Percentiles rank a stretch among this genome's conserved stretches.
These are phyloP conservation scores for Bagarius yarrelli DNA, from an alignment of 2,113 vertebrate species.

Conservation along the genomic window DNA sequence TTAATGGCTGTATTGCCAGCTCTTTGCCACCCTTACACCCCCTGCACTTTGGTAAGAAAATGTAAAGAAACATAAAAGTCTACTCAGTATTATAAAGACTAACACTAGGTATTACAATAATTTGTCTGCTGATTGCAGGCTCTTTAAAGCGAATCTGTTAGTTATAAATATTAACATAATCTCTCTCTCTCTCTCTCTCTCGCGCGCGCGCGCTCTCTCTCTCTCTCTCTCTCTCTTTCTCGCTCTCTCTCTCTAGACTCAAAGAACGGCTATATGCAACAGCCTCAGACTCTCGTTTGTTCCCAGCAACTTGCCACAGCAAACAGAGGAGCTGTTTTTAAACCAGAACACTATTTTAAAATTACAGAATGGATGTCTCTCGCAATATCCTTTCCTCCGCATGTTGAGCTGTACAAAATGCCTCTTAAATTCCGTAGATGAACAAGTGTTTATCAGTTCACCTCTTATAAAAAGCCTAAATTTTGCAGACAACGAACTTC, in stretches of 20 bases:
- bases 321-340: conserved; percentile 75
- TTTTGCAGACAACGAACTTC: conserved; percentile 80
- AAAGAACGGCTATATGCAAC: conserved; percentile 71
- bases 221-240: conserved; percentile 4
- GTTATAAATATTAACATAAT: not conserved
- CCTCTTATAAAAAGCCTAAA: conserved; percentile 70
- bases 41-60: conserved; percentile 66
- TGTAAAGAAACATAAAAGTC: not conserved
- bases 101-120: not conserved
- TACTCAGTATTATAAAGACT: no score
- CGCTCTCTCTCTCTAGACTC: conserved; percentile 68
- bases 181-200: not conserved
- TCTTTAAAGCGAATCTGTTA: not conserved
- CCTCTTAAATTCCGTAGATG: conserved; percentile 67
- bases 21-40: conserved; percentile 56
- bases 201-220: no score
- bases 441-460: conserved; percentile 67
- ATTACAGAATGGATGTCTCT: conserved; percentile 73
- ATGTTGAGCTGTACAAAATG: conserved; percentile 79
- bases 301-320: conserved; percentile 66
- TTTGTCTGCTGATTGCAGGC: not conserved
- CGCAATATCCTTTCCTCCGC: conserved; percentile 70
- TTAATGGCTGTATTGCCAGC: conserved; percentile 47
- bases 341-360: conserved; percentile 79
- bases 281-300: conserved; percentile 66